Conservation (phyloP, 2,113 vertebrate genomes). For the Callipepla californica region DNA sequence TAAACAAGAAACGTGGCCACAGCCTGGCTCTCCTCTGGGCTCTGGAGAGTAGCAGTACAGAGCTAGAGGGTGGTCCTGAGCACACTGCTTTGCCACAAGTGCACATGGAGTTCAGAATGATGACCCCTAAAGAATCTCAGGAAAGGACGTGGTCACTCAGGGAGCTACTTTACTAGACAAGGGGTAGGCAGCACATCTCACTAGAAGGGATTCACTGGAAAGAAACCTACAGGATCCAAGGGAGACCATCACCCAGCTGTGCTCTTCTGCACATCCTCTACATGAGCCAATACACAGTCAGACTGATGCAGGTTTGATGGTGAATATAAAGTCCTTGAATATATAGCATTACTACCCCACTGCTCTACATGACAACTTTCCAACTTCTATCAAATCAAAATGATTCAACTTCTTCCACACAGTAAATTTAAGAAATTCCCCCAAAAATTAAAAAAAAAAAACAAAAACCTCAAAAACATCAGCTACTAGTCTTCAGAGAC, state of each 20-base stretch:
- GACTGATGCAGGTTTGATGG: neutral
- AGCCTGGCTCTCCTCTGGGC: neutral
- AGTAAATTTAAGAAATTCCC: too few species aligned
- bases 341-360: neutral
- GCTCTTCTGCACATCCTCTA: neutral
- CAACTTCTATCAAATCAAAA: neutral
- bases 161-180: neutral
- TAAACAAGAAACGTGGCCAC: neutral
- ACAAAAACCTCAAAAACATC: too few species aligned
- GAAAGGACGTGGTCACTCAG: neutral
- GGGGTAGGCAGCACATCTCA: neutral
- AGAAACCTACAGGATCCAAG: neutral
- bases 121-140: neutral
- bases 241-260: neutral
- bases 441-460: too few species aligned
- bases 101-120: neutral
- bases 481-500: neutral
- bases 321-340: neutral
- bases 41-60: neutral
- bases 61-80: neutral
- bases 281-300: neutral
- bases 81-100: neutral
- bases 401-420: neutral
- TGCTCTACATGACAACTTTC: neutral
- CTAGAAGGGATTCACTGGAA: neutral